Evolutionary conservation across 1,140 invertebrate genomes (phyloP).

Genomic region (Drosophila navojoa): DNA sequence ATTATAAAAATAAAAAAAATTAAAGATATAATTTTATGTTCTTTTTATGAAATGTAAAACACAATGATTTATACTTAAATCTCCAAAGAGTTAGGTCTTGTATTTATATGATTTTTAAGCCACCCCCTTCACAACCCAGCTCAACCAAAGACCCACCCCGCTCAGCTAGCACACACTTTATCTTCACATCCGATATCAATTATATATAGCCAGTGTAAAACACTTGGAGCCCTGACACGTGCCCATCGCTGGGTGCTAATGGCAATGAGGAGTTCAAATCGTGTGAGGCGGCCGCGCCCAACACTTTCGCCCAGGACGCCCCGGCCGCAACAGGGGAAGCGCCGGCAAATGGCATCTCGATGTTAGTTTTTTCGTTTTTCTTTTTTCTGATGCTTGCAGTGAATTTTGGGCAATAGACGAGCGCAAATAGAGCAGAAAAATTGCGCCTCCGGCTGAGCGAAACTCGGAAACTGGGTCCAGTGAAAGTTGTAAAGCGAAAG

Average conservation of each 20-base stretch:
- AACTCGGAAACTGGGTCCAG: conserved; percentile 16
- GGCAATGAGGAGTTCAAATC: conserved; percentile 7
- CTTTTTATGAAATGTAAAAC: too few species aligned
- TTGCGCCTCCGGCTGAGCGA: conserved; percentile 52
- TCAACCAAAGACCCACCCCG: too few species aligned
- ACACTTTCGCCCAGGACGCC: conserved; percentile 41
- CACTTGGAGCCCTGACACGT: conserved; percentile 49
- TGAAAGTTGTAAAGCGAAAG: conserved; percentile 69
- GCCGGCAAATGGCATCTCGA: conserved; percentile 69
- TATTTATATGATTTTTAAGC: too few species aligned
- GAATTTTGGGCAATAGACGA: conserved; percentile 71
- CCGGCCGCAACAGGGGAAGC: conserved; percentile 52
- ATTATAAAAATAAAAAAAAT: too few species aligned
- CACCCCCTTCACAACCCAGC: too few species aligned
- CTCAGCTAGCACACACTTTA: not conserved
- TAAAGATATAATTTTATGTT: too few species aligned
- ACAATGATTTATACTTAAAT: too few species aligned
- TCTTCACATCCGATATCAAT: not conserved
- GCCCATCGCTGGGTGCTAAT: conserved; percentile 54
- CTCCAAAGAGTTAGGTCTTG: too few species aligned
- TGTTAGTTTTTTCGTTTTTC: conserved; percentile 50
- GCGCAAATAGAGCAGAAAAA: conserved; percentile 80
- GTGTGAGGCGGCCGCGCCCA: conserved; percentile 31
- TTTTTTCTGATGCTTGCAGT: conserved; percentile 52
- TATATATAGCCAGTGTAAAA: not conserved